Evolutionary conservation across 2,113 vertebrate genomes (phyloP).

Genomic region (Oryzias woworae): DNA sequence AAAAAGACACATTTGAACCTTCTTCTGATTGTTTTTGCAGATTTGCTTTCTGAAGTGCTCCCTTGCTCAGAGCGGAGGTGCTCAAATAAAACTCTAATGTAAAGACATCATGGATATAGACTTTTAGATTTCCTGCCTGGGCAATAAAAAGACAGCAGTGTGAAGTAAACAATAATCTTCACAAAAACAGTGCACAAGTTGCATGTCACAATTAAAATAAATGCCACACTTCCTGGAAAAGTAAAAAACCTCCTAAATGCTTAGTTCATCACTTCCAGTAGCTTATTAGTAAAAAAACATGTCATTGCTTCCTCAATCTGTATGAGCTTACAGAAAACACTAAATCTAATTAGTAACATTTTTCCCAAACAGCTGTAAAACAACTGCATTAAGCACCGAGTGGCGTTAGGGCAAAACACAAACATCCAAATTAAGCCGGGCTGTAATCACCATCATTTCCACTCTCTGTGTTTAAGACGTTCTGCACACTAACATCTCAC

Average conservation of each 20-base stretch:
- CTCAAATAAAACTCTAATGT: too few relatives aligned
- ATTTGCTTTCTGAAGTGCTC: too few relatives aligned
- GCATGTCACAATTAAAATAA: background rate
- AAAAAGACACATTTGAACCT: too few relatives aligned
- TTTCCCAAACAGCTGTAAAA: background rate
- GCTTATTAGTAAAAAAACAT: background rate
- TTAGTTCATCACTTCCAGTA: background rate
- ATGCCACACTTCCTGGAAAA: background rate
- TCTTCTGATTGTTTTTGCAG: too few relatives aligned
- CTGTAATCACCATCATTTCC: slow-evolving; percentile 4
- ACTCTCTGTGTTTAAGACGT: slow-evolving; percentile 4
- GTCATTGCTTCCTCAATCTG: too few relatives aligned
- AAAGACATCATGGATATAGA: too few relatives aligned
- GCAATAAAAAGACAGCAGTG: too few relatives aligned
- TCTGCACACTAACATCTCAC: slow-evolving; percentile 8
- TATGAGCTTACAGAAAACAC: background rate
- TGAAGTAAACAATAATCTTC: too few relatives aligned
- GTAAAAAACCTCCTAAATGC: background rate
- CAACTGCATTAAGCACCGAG: slow-evolving; percentile 8
- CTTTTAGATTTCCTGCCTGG: too few relatives aligned
- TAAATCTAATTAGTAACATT: background rate
- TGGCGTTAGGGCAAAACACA: background rate
- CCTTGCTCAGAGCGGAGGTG: too few relatives aligned
- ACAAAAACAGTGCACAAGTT: too few relatives aligned
- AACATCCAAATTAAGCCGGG: background rate